Conservation (phyloP, 92 coral and sea anemone genomes). For the Paragorgia papillata region DNA sequence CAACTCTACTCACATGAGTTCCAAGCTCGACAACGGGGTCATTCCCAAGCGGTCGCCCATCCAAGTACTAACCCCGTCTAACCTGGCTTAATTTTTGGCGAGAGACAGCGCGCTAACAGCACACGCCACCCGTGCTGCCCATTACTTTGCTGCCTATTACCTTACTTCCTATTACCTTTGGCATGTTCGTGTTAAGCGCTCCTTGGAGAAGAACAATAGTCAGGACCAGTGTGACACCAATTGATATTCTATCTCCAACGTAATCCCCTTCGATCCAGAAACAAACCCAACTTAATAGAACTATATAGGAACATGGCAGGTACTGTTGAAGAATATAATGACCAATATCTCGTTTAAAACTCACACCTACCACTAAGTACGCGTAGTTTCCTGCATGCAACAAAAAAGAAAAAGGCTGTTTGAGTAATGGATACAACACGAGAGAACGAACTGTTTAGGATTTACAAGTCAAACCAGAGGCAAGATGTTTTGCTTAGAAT, state of each 20-base stretch:
- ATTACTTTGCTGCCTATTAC: too few species aligned
- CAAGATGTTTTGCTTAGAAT: too few species aligned
- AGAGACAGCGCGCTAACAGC: too few species aligned
- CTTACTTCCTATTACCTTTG: constrained; percentile 71
- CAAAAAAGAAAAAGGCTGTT: not conserved
- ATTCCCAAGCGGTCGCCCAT: too few species aligned
- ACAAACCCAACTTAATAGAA: constrained; percentile 67
- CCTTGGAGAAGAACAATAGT: constrained; percentile 67
- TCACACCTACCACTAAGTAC: constrained; percentile 1
- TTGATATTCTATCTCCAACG: constrained; percentile 68
- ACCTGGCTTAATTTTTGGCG: too few species aligned
- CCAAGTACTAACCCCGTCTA: too few species aligned
- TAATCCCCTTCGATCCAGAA: constrained; percentile 75
- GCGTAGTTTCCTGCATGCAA: constrained; percentile 11
- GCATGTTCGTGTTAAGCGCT: constrained; percentile 70
- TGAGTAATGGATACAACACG: too few species aligned
- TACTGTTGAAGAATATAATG: constrained; percentile 64
- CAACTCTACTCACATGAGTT: too few species aligned
- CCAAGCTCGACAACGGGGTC: too few species aligned
- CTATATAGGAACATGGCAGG: constrained; percentile 65
- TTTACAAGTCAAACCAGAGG: too few species aligned
- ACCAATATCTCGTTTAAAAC: constrained; percentile 69
- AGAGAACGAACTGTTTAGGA: too few species aligned
- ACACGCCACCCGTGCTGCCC: too few species aligned
- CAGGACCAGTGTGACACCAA: constrained; percentile 68